Evolutionary conservation across 2,888 invertebrate genomes (phyloP).

Genomic region (Graphium colonna): DNA sequence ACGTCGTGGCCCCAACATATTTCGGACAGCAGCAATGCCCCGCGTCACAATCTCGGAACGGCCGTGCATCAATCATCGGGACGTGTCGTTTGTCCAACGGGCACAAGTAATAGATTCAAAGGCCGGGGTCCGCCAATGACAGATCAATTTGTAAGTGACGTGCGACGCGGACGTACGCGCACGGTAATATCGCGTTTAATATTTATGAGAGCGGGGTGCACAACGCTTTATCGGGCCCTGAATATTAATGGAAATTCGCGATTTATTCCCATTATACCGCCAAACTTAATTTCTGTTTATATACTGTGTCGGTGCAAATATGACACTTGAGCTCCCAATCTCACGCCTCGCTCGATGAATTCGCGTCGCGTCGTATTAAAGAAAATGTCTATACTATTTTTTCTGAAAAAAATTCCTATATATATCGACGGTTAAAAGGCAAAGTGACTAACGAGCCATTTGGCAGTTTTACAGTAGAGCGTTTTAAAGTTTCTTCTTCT

Average conservation of each 20-base stretch:
- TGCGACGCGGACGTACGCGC: background rate
- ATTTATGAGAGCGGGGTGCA: slow-evolving; percentile 18
- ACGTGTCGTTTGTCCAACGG: slow-evolving; percentile 33
- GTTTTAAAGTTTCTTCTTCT: too few species aligned
- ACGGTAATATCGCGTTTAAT: slow-evolving; percentile 19
- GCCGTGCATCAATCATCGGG: slow-evolving; percentile 39
- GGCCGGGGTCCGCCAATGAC: slow-evolving; percentile 32
- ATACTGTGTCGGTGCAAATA: slow-evolving; percentile 2
- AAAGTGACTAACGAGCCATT: too few species aligned
- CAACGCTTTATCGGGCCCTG: slow-evolving; percentile 22
- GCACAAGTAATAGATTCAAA: slow-evolving; percentile 42
- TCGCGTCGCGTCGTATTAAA: too few species aligned
- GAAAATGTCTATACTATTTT: too few species aligned
- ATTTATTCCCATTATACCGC: slow-evolving; percentile 15
- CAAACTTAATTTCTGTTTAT: slow-evolving; percentile 9
- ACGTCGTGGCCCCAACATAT: slow-evolving; percentile 3
- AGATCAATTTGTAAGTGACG: slow-evolving; percentile 36
- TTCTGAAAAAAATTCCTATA: too few species aligned
- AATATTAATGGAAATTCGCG: slow-evolving; percentile 18
- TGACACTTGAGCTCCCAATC: background rate
- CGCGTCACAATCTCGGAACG: slow-evolving; percentile 18
- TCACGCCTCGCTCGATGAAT: background rate
- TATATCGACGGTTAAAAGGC: too few species aligned
- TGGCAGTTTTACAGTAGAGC: too few species aligned
- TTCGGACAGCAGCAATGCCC: slow-evolving; percentile 7